Evolutionary conservation across 2,888 invertebrate genomes (phyloP).

Genomic region (Hyposoter dolosus): DNA sequence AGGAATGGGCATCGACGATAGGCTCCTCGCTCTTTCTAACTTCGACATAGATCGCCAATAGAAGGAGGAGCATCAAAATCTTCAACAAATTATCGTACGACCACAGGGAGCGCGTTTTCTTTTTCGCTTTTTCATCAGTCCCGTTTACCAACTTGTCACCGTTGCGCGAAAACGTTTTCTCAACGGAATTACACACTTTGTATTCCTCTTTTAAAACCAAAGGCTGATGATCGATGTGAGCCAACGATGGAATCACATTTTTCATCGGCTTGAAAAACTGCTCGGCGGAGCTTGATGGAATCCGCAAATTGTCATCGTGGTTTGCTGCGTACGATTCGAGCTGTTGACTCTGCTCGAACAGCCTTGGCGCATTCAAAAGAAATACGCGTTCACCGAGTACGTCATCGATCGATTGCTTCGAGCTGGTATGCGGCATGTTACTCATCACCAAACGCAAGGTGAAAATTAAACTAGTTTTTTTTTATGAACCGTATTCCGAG

Average conservation of each 20-base stretch:
- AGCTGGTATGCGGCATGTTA: neutral
- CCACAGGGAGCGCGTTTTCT: neutral
- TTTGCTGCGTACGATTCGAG: neutral
- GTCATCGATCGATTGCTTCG: neutral
- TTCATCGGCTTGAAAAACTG: neutral
- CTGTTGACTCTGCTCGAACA: neutral
- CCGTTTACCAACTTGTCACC: neutral
- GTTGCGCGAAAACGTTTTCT: neutral
- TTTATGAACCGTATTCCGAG: neutral
- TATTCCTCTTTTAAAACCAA: neutral
- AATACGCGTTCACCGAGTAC: neutral
- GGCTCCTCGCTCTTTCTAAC: neutral
- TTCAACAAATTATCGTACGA: slow-evolving; percentile 4
- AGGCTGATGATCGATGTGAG: neutral
- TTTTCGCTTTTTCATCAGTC: neutral
- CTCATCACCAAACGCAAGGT: neutral
- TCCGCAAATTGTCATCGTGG: neutral
- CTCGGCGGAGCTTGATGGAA: neutral
- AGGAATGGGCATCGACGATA: neutral
- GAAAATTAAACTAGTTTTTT: neutral
- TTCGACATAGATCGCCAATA: neutral
- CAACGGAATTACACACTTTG: neutral
- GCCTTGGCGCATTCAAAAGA: neutral
- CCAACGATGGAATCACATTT: neutral
- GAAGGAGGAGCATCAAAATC: neutral